phyloP scores from a whole-genome alignment of 2,888 invertebrate species.

The Tanaodytes sp. region DNA sequence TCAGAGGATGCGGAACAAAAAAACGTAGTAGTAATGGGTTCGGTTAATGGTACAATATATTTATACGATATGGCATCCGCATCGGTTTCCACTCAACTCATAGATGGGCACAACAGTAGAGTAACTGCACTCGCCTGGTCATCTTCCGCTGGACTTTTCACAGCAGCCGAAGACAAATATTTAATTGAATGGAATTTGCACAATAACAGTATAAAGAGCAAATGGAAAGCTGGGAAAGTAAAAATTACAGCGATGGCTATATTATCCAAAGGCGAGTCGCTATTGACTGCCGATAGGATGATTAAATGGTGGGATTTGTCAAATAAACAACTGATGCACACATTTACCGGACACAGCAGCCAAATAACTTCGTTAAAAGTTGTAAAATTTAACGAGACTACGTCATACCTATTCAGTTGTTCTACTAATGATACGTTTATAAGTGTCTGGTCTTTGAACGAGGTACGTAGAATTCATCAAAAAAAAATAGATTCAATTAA shows the following conservation, averaged over 20 bases:
- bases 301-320: constrained; percentile 80
- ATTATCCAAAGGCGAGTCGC: constrained; percentile 64
- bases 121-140: constrained; percentile 77
- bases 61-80: constrained; percentile 77
- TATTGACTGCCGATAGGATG: constrained; percentile 67
- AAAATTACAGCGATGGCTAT: constrained; percentile 73
- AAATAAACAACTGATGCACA: constrained; percentile 76
- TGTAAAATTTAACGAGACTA: constrained; percentile 58
- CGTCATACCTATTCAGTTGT: constrained; percentile 73
- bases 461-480: no score
- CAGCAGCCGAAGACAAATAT: constrained; percentile 77
- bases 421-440: constrained; percentile 74
- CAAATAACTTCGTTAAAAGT: constrained; percentile 75
- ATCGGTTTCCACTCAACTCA: constrained; percentile 68
- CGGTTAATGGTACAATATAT: constrained; percentile 80
- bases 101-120: constrained; percentile 73
- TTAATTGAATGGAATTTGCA: constrained; percentile 75
- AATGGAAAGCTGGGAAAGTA: constrained; percentile 80
- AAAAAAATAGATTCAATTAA: no score
- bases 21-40: constrained; percentile 82
- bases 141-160: constrained; percentile 73
- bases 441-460: constrained; percentile 74
- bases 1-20: constrained; percentile 66
- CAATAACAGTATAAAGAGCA: constrained; percentile 72
- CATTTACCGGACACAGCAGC: constrained; percentile 79